A percentile compares a stretch with the other conserved stretches of the same genome.
These are phyloP conservation scores for Sarcophaga peregrina DNA, from an alignment of 1,140 invertebrate species.

Conservation along the genomic window DNA sequence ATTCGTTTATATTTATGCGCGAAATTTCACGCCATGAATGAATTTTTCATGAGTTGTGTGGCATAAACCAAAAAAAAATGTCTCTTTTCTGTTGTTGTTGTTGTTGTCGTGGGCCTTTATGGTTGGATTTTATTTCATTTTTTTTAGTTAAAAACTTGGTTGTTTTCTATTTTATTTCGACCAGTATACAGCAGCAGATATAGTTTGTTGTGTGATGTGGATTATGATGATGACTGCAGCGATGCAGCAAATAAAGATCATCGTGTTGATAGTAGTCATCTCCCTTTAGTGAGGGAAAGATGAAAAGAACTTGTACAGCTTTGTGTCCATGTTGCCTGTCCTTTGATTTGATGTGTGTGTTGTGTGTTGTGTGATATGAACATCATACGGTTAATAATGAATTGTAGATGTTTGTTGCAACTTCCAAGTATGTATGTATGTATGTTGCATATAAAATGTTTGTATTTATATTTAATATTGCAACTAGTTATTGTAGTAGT, in stretches of 20 bases:
- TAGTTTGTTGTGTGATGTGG: neutral
- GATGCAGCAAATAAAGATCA: neutral
- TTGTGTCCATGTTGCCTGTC: neutral
- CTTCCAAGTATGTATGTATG: no score
- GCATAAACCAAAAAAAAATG: slow-evolving; percentile 15
- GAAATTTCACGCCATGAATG: slow-evolving; percentile 66
- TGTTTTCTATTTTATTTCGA: neutral
- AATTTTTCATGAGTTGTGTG: slow-evolving; percentile 61
- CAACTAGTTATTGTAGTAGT: neutral
- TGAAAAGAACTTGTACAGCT: neutral
- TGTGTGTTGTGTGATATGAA: neutral
- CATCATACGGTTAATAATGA: slow-evolving; percentile 15
- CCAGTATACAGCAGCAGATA: neutral
- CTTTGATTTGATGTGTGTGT: neutral
- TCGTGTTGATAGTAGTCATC: neutral
- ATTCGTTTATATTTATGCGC: slow-evolving; percentile 66
- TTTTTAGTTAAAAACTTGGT: no score
- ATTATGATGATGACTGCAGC: neutral
- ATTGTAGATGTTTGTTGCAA: neutral
- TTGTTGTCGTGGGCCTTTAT: neutral
- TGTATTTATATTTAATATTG: neutral
- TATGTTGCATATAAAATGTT: neutral
- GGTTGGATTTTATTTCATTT: neutral
- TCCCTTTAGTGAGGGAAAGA: neutral
- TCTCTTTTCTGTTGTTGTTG: neutral